Percentiles rank a stretch among this genome's conserved stretches.
Conservation (phyloP, 64 coral and sea anemone species). For the Dendrophyllia cribrosa region DNA sequence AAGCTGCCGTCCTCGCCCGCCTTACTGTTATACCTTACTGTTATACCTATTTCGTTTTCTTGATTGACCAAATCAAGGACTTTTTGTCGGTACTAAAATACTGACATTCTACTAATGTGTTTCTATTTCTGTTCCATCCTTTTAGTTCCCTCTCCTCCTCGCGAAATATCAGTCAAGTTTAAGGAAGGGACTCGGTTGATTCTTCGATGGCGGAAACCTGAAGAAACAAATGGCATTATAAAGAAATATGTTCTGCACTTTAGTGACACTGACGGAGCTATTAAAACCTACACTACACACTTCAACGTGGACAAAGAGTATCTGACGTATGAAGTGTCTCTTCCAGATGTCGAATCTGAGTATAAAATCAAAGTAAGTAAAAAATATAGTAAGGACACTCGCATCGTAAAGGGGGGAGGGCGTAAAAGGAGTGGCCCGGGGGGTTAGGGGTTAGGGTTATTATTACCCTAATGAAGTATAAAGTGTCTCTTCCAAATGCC, state of each 20-base stretch:
- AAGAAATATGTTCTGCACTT: conserved; percentile 78
- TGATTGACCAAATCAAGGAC: too few species aligned
- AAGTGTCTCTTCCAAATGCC: too few species aligned
- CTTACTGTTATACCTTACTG: too few species aligned
- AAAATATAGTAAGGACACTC: not conserved
- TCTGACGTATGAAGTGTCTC: conserved; percentile 53
- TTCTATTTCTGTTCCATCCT: not conserved
- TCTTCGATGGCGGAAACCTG: conserved; percentile 76
- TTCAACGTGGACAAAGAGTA: conserved; percentile 43
- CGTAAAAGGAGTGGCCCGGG: too few species aligned
- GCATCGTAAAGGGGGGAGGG: not conserved
- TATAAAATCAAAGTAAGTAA: conserved; percentile 84
- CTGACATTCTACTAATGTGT: not conserved
- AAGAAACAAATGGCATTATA: conserved; percentile 80
- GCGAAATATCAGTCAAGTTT: conserved; percentile 66
- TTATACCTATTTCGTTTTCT: too few species aligned
- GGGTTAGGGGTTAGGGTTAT: too few species aligned
- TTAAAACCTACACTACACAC: conserved; percentile 52
- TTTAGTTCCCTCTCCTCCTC: conserved; percentile 75
- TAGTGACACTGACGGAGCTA: conserved; percentile 41
- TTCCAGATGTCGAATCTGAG: conserved; percentile 74
- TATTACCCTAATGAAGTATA: too few species aligned
- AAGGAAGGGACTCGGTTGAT: conserved; percentile 70
- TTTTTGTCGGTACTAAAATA: not conserved
- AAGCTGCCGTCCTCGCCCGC: too few species aligned